Evolutionary conservation across 2,113 vertebrate genomes (phyloP), one percentile per base, ranked within the genome.

Genomic region (Haliaeetus leucogaster): DNA sequence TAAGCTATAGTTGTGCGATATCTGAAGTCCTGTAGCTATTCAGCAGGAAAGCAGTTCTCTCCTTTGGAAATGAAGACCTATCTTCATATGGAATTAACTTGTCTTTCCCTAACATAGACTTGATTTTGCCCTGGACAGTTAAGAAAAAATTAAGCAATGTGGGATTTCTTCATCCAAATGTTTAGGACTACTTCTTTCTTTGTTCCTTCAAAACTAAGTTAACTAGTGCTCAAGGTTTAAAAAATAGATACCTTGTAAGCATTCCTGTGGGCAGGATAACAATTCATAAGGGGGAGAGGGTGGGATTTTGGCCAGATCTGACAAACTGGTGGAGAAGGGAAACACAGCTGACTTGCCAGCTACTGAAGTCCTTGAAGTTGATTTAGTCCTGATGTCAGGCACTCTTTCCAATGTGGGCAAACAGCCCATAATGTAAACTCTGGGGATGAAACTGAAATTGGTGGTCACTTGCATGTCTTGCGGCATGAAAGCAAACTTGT

Each of bases 401-500:
- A 22, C 36, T 67, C 42, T 25, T 82, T 85, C 68, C 59, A 78
- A 13, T 19, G 23, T 38, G 87, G 98, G 97, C 98, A 93, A 94
- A 32, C 81, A 74, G 97, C 97, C 96, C 87, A 73, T 82, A 92
- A 58, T n/a, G 47, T 93, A 84, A 52, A 93, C 97, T 82, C 97
- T 82, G 38, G 97, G 97, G 95, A 95, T 72, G 47, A 76, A 85
- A 61, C 65, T 88, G 43, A 67, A 82, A 87, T 87, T 72, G 90
- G 94, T 68, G 93, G 97, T 93, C 96, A 80, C 95, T 97, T 74
- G 90, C 67, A 45, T 26, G 83, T 93, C 96, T 93, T 96, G 95
- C 34, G 29, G 91, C 90, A 71, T 82, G 70, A 95, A 82, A 96
- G 94, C 84, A 81, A 92, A 89, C 89, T 98, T 98, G 98, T 79